Base-by-base conservation (phyloP, 2,888 invertebrate genomes). In the Allacma fusca region DNA sequence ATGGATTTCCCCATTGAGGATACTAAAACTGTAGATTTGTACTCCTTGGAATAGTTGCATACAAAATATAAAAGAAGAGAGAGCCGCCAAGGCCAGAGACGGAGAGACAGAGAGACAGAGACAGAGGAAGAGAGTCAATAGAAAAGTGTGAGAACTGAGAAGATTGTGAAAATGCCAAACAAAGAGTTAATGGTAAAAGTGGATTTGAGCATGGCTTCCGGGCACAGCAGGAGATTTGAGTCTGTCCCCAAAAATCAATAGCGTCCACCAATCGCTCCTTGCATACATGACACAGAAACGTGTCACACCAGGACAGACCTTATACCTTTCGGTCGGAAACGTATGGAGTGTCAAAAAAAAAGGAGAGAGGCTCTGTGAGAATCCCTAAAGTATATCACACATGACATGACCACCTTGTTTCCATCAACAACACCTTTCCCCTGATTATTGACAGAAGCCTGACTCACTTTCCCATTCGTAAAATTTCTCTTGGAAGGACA, bases 111-210 rank as follows among this genome's bases (percentile, higher is more conserved):
- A 69, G 68, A 69, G n/a, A 23, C 13, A 29, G 29, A 65, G 65
- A 65, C 2, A 65, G 13, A 34, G 19, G 19, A 29, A n/a, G 28
- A 67, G 50, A 50, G 50, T 50, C 50, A 50, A 50, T 50, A 50
- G 50, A 50, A 50, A 50, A 50, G 40, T 43, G 23, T 24, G 28
- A 68, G 75, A 77, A 76, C 67, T 75, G 78, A 77, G 80, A 79
- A 71, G 50, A 50, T 50, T 50, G 50, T 50, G 50, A 77, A 82
- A 81, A 78, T 81, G 79, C 82, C 80, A 82, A 82, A 81, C 82
- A 81, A 82, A 80, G 81, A 80, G 81, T 83, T 83, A 82, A 83
- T 82, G 82, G 83, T 79, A 82, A 83, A 83, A 83, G 83, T 83
- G 83, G 83, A 83, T 83, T 83, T 83, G 78, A 83, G 81, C 80